These are phyloP conservation scores for Tribolium freemani DNA, from an alignment of 2,888 invertebrate species.

Conservation along the genomic window DNA sequence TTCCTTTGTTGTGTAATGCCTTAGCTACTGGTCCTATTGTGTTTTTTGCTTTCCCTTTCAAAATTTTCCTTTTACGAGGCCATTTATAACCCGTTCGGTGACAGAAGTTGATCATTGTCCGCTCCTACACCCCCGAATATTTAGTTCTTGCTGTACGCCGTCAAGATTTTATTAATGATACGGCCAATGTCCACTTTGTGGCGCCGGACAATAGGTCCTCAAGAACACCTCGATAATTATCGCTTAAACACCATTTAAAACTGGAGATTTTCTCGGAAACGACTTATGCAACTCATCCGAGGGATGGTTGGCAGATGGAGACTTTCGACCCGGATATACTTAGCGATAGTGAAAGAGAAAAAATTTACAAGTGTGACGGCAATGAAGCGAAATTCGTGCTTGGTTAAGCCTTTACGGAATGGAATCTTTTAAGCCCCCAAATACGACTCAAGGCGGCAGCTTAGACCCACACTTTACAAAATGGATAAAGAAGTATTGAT, in stretches of 20 bases:
- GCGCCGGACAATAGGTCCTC: constrained; percentile 30
- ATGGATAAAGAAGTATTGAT: constrained; percentile 49
- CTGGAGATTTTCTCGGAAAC: neutral
- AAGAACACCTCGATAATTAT: constrained; percentile 30
- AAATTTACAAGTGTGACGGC: constrained; percentile 19
- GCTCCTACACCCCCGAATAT: constrained; percentile 9
- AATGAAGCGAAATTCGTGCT: constrained; percentile 36
- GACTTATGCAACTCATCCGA: constrained; percentile 20
- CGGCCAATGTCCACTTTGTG: constrained; percentile 38
- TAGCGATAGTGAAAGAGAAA: neutral
- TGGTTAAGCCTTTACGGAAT: constrained; percentile 39
- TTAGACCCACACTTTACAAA: constrained; percentile 47
- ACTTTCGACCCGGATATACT: constrained; percentile 2
- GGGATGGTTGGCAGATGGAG: neutral
- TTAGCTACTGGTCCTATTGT: constrained; percentile 51
- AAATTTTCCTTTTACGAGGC: constrained; percentile 38
- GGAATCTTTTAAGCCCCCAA: constrained; percentile 41
- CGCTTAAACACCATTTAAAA: constrained; percentile 26
- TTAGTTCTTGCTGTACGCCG: constrained; percentile 16
- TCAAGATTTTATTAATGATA: constrained; percentile 34
- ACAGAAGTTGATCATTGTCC: constrained; percentile 43
- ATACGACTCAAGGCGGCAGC: constrained; percentile 27
- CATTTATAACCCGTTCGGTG: constrained; percentile 47
- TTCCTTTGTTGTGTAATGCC: constrained; percentile 52
- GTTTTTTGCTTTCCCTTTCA: constrained; percentile 42